Conservation (phyloP, 2,113 vertebrate genomes). For the Lichenostomus cassidix region DNA sequence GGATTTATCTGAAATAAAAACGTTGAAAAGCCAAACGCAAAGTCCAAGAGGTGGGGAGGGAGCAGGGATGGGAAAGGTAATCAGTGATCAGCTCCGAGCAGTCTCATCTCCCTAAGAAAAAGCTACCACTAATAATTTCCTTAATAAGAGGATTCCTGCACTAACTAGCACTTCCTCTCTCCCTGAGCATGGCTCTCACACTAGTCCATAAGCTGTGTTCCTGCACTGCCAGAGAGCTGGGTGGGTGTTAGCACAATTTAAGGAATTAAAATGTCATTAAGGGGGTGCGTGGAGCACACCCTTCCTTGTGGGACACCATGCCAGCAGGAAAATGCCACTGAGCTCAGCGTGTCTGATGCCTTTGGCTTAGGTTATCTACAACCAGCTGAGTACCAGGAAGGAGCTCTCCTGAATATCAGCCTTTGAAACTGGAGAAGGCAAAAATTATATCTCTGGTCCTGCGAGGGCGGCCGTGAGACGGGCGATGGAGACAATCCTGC, state of each 20-base stretch:
- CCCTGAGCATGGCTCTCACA: not conserved
- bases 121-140: not conserved
- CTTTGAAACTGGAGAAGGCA: constrained; percentile 17
- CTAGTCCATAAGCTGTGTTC: not conserved
- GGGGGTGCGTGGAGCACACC: not conserved
- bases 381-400: constrained; percentile 6
- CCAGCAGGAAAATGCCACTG: not conserved
- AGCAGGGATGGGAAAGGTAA: not conserved
- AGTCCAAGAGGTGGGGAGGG: not conserved
- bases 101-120: not conserved
- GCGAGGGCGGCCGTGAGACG: not conserved
- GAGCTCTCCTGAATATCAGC: not conserved
- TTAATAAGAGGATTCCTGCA: not conserved
- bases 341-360: not conserved
- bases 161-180: not conserved
- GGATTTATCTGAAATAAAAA: constrained; percentile 15
- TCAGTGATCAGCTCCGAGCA: not conserved
- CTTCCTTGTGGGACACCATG: not conserved
- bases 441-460: not conserved
- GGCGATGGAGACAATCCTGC: not conserved
- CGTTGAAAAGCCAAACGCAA: not conserved
- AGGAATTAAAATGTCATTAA: not conserved
- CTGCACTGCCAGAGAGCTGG: not conserved
- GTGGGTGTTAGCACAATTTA: not conserved
- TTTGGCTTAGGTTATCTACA: not conserved